phyloP scores from a whole-genome alignment of 2,113 vertebrate species.

The Siniperca chuatsi region DNA sequence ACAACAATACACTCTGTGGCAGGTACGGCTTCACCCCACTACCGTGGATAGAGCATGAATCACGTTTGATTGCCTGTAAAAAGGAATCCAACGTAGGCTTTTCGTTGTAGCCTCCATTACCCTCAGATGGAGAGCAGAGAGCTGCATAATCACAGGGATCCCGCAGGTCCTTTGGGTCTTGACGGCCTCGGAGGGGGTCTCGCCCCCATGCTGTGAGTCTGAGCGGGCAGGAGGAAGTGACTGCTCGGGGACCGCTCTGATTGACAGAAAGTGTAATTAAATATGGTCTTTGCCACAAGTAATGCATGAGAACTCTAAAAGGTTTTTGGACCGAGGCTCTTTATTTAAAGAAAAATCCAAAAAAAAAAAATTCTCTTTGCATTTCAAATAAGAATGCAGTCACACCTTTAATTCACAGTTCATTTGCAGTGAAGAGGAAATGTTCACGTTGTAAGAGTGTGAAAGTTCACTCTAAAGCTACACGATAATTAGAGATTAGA shows the following conservation, averaged over 20 bases:
- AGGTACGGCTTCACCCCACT: background rate
- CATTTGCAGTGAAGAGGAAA: background rate
- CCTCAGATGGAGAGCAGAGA: constrained; percentile 20
- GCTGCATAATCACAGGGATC: constrained; percentile 50
- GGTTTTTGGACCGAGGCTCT: constrained; percentile 15
- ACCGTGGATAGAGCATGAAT: constrained; percentile 31
- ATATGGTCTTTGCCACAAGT: constrained; percentile 52
- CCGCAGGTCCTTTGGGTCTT: constrained; percentile 41
- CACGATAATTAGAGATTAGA: background rate
- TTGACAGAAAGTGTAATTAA: constrained; percentile 70
- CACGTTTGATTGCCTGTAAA: constrained; percentile 37
- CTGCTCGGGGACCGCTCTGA: constrained; percentile 34
- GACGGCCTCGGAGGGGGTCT: constrained; percentile 26
- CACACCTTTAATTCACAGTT: constrained; percentile 17
- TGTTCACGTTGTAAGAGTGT: background rate
- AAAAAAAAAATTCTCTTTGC: constrained; percentile 9
- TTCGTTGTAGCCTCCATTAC: constrained; percentile 60
- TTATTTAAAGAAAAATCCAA: no score
- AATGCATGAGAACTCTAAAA: constrained; percentile 35
- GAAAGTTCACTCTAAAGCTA: background rate
- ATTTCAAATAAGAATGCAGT: constrained; percentile 34
- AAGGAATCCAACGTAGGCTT: constrained; percentile 9
- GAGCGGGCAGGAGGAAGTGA: constrained; percentile 15
- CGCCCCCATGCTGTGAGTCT: constrained; percentile 25
- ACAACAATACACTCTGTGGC: background rate